Percentiles rank a stretch among this genome's conserved stretches.
phyloP scores from a whole-genome alignment of 2,888 invertebrate genomes.

The Schrankia costaestrigalis region DNA sequence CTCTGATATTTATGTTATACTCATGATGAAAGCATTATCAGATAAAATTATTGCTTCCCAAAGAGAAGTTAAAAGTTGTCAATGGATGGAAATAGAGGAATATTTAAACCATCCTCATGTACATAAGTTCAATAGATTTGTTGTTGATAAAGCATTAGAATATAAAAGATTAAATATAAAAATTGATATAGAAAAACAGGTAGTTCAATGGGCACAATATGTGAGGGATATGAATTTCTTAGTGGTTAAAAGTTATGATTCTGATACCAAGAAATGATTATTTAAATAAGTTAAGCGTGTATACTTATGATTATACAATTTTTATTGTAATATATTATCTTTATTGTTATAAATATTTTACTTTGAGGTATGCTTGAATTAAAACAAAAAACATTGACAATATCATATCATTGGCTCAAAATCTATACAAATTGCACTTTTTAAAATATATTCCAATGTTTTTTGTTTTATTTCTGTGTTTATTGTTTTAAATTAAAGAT shows the following conservation, averaged over 20 bases:
- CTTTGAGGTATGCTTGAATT: no score
- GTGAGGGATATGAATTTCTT: slow-evolving; percentile 61
- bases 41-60: slow-evolving; percentile 83
- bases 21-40: slow-evolving; percentile 85
- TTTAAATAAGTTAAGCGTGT: background rate
- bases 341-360: no score
- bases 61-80: slow-evolving; percentile 87
- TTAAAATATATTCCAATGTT: no score
- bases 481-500: no score
- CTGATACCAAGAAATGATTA: background rate
- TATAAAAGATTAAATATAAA: slow-evolving; percentile 81
- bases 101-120: slow-evolving; percentile 86
- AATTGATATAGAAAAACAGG: slow-evolving; percentile 79
- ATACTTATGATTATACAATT: no score
- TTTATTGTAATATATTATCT: no score
- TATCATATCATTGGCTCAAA: no score
- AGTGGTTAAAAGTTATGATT: slow-evolving; percentile 39
- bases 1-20: slow-evolving; percentile 92
- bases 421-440: no score
- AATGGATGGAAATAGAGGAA: slow-evolving; percentile 91
- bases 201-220: slow-evolving; percentile 55
- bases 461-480: no score
- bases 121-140: slow-evolving; percentile 84
- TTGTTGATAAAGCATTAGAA: slow-evolving; percentile 83
- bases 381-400: no score